Base-by-base conservation (phyloP, 2,888 invertebrate species). In the Pristionchus japonicus region DNA sequence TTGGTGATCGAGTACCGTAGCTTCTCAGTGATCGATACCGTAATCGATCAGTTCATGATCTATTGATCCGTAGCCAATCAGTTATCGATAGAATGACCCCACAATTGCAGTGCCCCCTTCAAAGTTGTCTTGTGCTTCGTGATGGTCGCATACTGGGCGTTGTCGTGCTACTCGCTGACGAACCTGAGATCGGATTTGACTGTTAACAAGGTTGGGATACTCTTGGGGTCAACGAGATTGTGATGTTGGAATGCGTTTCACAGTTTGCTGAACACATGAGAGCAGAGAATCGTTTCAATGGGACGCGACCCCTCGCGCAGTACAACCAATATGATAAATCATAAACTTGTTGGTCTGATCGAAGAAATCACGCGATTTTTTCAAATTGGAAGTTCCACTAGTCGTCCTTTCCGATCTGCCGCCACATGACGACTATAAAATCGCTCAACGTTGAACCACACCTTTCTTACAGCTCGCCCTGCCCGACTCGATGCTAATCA, bases 131-230 rank as follows among this genome's bases (percentile, higher is more conserved):
- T 83, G 17, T 49, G 49, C 83, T 49, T 57, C 83, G 34, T 37
- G 4, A 85, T 85, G 85, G 27, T 64, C 23, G 64, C 47, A 23
- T 85, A 85, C 43, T 85, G 85, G 85, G 43, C 31, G 3, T 61
- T n/a, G 17, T 61, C 85, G n/a, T 40, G 61, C 15, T 85, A 64
- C 31, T 61, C 61, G 1, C 85, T 85, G 11, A 64, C 61, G 3
- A 43, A 27, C 43, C 61, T 85, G n/a, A 23, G 85, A n/a, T 85
- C 85, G 6, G 84, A 85, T 40, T 64, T 85, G 11, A 85, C 85
- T n/a, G 85, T 85, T n/a, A 85, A 85, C 64, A 85, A 85, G 85
- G 85, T 85, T n/a, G n/a, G n/a, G n/a, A n/a, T n/a, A n/a, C n/a
- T n/a, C n/a, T n/a, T n/a, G n/a, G n/a, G n/a, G n/a, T n/a, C n/a